These are phyloP conservation scores for Sprattus sprattus DNA, from an alignment of 2,113 vertebrate genomes.

Conservation along the genomic window DNA sequence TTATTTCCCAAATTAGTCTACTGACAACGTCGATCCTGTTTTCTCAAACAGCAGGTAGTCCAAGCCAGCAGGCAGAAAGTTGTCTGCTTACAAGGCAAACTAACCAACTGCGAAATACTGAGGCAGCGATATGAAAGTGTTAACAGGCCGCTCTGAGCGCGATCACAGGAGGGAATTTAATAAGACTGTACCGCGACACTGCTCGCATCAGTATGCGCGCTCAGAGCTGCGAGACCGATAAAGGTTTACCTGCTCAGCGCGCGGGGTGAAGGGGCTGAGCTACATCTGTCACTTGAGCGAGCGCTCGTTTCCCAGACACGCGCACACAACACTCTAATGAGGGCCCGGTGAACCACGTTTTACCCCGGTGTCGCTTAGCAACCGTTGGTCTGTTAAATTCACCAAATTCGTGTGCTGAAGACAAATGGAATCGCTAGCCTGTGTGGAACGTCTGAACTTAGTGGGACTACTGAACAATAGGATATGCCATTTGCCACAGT, in stretches of 20 bases:
- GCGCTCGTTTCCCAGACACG: conserved; percentile 22
- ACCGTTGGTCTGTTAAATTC: conserved; percentile 38
- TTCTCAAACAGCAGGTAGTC: not conserved
- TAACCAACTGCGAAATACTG: not conserved
- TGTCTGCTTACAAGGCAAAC: not conserved
- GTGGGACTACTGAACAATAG: not conserved
- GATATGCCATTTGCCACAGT: not conserved
- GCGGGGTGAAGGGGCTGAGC: conserved; percentile 28
- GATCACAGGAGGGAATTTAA: conserved; percentile 27
- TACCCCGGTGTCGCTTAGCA: conserved; percentile 42
- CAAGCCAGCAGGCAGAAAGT: not conserved
- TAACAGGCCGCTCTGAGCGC: not conserved
- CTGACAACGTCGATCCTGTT: not conserved
- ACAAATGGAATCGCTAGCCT: not conserved
- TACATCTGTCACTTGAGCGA: conserved; percentile 26
- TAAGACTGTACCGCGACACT: conserved; percentile 28
- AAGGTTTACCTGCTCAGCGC: conserved; percentile 40
- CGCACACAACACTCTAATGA: conserved; percentile 34
- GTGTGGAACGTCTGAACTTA: not conserved
- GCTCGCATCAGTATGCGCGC: conserved; percentile 27
- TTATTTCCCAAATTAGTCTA: not conserved
- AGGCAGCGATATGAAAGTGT: not conserved
- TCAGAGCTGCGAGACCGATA: conserved; percentile 26
- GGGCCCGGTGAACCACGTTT: conserved; percentile 29
- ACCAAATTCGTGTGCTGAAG: conserved; percentile 5